Conservation (phyloP, 2,888 invertebrate genomes). For the Pyrgus malvae region DNA sequence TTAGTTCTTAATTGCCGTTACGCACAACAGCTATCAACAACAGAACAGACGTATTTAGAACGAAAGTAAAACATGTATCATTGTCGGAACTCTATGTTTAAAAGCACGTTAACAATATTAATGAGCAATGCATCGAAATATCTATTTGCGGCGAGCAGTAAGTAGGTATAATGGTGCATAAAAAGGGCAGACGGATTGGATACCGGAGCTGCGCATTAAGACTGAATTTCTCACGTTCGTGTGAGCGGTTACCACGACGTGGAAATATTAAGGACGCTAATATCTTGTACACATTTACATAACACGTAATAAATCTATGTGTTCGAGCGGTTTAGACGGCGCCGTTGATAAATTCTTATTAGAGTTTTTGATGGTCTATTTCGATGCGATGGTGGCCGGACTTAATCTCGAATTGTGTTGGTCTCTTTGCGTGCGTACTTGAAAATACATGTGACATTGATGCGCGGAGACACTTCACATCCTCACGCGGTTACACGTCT, state of each 20-base stretch:
- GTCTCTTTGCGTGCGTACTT: slow-evolving; percentile 23
- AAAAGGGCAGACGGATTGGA: slow-evolving; percentile 51
- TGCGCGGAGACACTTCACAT: slow-evolving; percentile 26
- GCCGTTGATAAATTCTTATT: slow-evolving; percentile 71
- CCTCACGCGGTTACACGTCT: slow-evolving; percentile 17
- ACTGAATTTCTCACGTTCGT: slow-evolving; percentile 64
- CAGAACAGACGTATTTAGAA: slow-evolving; percentile 28
- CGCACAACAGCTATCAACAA: slow-evolving; percentile 22
- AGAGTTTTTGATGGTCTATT: slow-evolving; percentile 65
- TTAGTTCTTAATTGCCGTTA: slow-evolving; percentile 27
- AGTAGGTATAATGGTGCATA: slow-evolving; percentile 42
- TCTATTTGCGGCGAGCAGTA: slow-evolving; percentile 28
- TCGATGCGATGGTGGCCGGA: slow-evolving; percentile 44
- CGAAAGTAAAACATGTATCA: slow-evolving; percentile 29
- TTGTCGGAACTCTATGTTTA: slow-evolving; percentile 29
- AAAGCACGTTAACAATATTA: slow-evolving; percentile 29
- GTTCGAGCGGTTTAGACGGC: slow-evolving; percentile 57
- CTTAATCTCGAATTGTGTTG: slow-evolving; percentile 37
- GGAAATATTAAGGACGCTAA: slow-evolving; percentile 78
- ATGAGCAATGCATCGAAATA: slow-evolving; percentile 30
- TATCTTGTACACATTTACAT: slow-evolving; percentile 78
- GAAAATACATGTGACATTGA: slow-evolving; percentile 27
- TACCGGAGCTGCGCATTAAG: slow-evolving; percentile 53
- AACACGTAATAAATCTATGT: slow-evolving; percentile 72
- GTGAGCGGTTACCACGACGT: slow-evolving; percentile 70